Conservation (phyloP, 2,797 vertebrate genomes). For the Fistularia commersonii region DNA sequence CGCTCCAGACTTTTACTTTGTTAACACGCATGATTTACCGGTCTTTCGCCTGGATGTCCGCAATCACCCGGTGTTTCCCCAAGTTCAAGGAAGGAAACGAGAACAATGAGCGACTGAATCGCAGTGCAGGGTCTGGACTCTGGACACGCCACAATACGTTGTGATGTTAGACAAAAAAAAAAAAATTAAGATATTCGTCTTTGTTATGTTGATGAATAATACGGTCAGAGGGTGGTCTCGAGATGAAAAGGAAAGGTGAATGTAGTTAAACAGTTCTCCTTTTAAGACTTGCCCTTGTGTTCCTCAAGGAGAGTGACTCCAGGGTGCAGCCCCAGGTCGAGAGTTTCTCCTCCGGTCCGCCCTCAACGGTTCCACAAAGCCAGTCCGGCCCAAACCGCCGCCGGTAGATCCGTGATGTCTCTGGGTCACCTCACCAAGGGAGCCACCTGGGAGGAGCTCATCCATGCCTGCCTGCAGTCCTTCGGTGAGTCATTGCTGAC, state of each 20-base stretch:
- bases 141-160: constrained; percentile 16
- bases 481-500: constrained; percentile 83
- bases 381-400: constrained; percentile 71
- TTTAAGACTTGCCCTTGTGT: constrained; percentile 1
- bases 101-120: constrained; percentile 56
- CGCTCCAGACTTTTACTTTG: constrained; percentile 1
- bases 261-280: not conserved
- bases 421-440: constrained; percentile 88
- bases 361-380: constrained; percentile 75
- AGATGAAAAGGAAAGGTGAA: too few relatives aligned
- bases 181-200: too few relatives aligned
- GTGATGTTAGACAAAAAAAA: too few relatives aligned
- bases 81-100: constrained; percentile 63
- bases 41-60: constrained; percentile 51
- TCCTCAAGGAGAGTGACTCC: constrained; percentile 75
- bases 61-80: constrained; percentile 56
- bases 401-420: constrained; percentile 77
- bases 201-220: too few relatives aligned
- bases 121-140: constrained; percentile 6
- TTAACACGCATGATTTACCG: constrained; percentile 29
- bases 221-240: too few relatives aligned
- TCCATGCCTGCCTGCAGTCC: constrained; percentile 88
- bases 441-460: constrained; percentile 89
- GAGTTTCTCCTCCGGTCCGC: constrained; percentile 78
- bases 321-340: constrained; percentile 78